Percentiles rank a stretch among this genome's conserved stretches.
These are phyloP conservation scores for Hormaphis cornu DNA, from an alignment of 1,140 invertebrate species.

Conservation along the genomic window DNA sequence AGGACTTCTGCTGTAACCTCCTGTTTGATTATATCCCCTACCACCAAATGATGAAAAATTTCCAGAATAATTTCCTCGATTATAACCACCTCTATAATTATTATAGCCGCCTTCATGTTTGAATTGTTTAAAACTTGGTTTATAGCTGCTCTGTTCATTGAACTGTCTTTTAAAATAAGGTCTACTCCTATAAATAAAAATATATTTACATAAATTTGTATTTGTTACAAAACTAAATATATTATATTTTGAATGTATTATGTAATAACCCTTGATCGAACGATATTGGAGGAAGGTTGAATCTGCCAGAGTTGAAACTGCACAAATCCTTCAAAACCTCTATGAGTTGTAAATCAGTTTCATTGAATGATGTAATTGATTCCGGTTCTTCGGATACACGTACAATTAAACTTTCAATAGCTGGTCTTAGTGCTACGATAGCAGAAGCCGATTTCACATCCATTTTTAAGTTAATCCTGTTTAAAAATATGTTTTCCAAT, in stretches of 20 bases:
- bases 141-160: background rate
- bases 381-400: constrained; percentile 69
- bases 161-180: background rate
- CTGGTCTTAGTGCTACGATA: constrained; percentile 75
- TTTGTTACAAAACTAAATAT: background rate
- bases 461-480: constrained; percentile 80
- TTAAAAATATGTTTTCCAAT: constrained; percentile 32
- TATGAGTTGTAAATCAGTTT: constrained; percentile 49
- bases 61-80: background rate
- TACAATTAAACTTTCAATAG: constrained; percentile 75
- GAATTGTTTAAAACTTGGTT: background rate
- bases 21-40: background rate
- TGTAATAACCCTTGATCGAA: background rate
- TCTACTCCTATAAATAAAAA: background rate
- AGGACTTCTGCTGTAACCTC: background rate
- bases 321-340: constrained; percentile 58
- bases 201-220: background rate
- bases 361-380: constrained; percentile 48
- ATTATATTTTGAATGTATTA: background rate
- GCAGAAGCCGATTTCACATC: constrained; percentile 63
- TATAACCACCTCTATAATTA: background rate
- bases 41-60: background rate
- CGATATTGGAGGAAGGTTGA: constrained; percentile 2
- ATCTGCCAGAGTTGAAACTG: constrained; percentile 60
- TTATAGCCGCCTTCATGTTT: background rate